phyloP scores from a whole-genome alignment of 2,888 invertebrate genomes.

The Lithodes maja region DNA sequence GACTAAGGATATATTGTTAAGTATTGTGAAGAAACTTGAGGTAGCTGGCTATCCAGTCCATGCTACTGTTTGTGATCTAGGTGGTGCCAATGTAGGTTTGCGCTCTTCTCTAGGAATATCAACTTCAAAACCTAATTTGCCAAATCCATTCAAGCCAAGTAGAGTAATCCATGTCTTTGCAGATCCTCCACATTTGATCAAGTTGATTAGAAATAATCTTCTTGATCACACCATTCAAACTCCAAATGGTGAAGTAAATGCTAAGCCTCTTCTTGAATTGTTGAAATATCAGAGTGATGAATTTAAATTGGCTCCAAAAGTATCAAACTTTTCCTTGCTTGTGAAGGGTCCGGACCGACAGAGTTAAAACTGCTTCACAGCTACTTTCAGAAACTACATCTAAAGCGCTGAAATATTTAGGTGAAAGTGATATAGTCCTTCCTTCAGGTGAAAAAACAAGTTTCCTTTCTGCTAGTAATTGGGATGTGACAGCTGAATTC shows the following conservation, averaged over 20 bases:
- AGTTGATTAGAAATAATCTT: constrained; percentile 16
- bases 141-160: neutral
- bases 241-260: neutral
- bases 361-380: neutral
- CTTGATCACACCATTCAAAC: neutral
- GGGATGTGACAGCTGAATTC: neutral
- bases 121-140: neutral
- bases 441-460: neutral
- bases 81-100: neutral
- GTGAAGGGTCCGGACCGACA: neutral
- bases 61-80: neutral
- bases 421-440: neutral
- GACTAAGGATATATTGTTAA: neutral
- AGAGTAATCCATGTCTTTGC: constrained; percentile 2
- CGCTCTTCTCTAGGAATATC: neutral
- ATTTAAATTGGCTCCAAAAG: neutral
- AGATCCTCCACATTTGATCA: constrained; percentile 1
- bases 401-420: neutral
- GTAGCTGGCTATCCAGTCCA: neutral
- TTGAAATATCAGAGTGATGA: neutral
- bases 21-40: neutral
- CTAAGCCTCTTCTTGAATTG: neutral
- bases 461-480: neutral
- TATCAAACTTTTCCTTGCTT: neutral
- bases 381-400: neutral